Conservation (phyloP, 2,113 vertebrate species). For the Opisthocomus hoazin region DNA sequence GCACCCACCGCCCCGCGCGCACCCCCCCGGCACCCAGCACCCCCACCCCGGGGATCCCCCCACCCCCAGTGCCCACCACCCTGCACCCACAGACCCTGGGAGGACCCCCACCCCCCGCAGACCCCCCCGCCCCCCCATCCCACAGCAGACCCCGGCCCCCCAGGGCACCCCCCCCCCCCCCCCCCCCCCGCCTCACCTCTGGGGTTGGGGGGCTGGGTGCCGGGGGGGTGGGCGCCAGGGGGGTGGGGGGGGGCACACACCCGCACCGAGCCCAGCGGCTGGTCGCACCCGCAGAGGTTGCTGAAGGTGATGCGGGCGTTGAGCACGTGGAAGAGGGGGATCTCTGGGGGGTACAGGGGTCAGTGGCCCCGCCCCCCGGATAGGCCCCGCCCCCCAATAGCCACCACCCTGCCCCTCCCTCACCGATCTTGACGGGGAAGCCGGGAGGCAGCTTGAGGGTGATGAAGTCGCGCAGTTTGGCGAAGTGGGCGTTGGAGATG, state of each 20-base stretch:
- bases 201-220: background rate
- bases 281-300: constrained; percentile 92
- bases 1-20: background rate
- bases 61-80: background rate
- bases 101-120: background rate
- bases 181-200: background rate
- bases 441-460: constrained; percentile 90
- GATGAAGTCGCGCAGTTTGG: constrained; percentile 95
- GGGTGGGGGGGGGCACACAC: background rate
- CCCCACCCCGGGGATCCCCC: background rate
- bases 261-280: constrained; percentile 78
- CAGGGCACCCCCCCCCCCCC: too few species aligned
- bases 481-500: constrained; percentile 93
- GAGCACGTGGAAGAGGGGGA: constrained; percentile 94
- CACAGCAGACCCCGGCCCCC: background rate
- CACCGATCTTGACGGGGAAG: constrained; percentile 94
- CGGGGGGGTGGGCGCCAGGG: background rate
- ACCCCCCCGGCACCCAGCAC: background rate
- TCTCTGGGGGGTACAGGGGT: constrained; percentile 71
- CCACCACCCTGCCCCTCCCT: background rate
- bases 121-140: background rate
- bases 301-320: constrained; percentile 96
- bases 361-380: rapidly evolving
- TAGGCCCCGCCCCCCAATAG: background rate
- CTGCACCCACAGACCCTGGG: rapidly evolving